These are phyloP conservation scores for Orthosia incerta DNA, from an alignment of 2,888 invertebrate genomes.

Conservation along the genomic window DNA sequence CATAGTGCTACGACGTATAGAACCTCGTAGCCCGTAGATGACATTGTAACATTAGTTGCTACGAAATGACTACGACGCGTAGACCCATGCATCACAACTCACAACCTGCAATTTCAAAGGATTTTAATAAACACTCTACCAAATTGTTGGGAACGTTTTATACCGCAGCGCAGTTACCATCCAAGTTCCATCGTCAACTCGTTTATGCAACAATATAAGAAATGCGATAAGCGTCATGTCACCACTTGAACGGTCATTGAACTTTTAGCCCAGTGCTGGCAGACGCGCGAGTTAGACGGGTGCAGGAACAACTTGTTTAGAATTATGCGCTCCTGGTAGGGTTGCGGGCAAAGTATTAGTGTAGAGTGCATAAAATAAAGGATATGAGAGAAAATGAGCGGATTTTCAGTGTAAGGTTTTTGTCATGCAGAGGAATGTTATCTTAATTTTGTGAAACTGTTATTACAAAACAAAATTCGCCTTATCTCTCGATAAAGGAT, in stretches of 20 bases:
- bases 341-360: slow-evolving; percentile 61
- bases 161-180: slow-evolving; percentile 33
- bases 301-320: slow-evolving; percentile 76
- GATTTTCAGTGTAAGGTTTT: not conserved
- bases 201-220: slow-evolving; percentile 64
- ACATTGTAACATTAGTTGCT: slow-evolving; percentile 25
- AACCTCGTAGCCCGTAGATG: slow-evolving; percentile 1
- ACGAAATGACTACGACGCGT: slow-evolving; percentile 42
- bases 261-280: slow-evolving; percentile 80
- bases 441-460: not conserved
- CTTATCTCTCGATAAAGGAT: not conserved
- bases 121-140: not conserved
- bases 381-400: slow-evolving; percentile 9
- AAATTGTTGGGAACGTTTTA: slow-evolving; percentile 27
- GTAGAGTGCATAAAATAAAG: slow-evolving; percentile 48
- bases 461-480: not conserved
- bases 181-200: slow-evolving; percentile 42
- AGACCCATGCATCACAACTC: not conserved
- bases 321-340: slow-evolving; percentile 77
- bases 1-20: not conserved
- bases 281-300: slow-evolving; percentile 70
- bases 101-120: slow-evolving; percentile 1
- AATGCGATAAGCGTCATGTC: slow-evolving; percentile 71
- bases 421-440: not conserved
- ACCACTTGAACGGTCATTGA: slow-evolving; percentile 74